phyloP scores from a whole-genome alignment of 2,888 invertebrate genomes.

The Nephrocerus scutellatus region DNA sequence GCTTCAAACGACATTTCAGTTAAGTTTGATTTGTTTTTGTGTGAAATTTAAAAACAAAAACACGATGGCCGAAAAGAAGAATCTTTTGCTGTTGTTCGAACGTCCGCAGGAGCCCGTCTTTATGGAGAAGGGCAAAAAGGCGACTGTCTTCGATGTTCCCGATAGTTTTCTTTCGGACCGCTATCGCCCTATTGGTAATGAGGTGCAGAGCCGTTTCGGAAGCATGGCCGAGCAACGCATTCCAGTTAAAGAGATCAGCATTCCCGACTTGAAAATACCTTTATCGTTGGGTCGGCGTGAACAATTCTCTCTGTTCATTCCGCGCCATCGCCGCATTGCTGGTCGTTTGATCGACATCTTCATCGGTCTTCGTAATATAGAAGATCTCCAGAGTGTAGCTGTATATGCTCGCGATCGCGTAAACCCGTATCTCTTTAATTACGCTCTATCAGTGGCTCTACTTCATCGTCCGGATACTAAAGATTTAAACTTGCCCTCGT shows the following conservation, averaged over 20 bases:
- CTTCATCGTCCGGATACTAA: conserved; percentile 60
- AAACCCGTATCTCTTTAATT: conserved; percentile 75
- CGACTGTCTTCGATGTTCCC: conserved; percentile 58
- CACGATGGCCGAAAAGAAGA: conserved; percentile 48
- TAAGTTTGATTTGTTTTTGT: no score
- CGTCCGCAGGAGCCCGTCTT: conserved; percentile 71
- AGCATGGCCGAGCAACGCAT: conserved; percentile 50
- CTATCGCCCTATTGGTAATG: conserved; percentile 49
- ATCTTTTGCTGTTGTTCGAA: conserved; percentile 62
- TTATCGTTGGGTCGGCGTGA: conserved; percentile 57
- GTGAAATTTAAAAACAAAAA: no score
- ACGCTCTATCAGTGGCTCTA: conserved; percentile 68
- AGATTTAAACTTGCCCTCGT: conserved; percentile 54
- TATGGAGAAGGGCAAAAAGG: conserved; percentile 63
- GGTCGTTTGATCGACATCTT: conserved; percentile 62
- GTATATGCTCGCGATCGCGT: conserved; percentile 65
- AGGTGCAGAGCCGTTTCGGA: conserved; percentile 56
- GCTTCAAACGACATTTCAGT: no score
- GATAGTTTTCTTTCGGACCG: conserved; percentile 54
- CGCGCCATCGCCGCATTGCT: conserved; percentile 60
- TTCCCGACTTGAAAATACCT: conserved; percentile 59
- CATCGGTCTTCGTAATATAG: conserved; percentile 62
- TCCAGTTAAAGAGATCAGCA: conserved; percentile 54
- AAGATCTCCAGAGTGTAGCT: conserved; percentile 62
- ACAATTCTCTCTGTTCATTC: conserved; percentile 66